These are phyloP conservation scores for Coelogynopora nodosa DNA, from an alignment of 2,888 invertebrate genomes.

Conservation along the genomic window DNA sequence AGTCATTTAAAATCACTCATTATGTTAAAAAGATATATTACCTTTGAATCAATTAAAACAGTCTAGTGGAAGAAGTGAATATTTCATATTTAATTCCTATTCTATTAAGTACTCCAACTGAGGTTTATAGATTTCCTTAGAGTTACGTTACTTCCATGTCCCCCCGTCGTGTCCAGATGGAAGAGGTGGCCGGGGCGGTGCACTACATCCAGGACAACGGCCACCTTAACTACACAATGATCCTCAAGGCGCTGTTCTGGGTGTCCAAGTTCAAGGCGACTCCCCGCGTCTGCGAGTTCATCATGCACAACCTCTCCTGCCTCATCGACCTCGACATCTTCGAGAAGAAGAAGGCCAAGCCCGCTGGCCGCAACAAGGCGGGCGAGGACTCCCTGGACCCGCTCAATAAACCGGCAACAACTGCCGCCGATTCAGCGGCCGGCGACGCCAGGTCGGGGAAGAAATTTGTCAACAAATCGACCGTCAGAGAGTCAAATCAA, in stretches of 20 bases:
- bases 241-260: slow-evolving; percentile 75
- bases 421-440: neutral
- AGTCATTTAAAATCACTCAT: too few species aligned
- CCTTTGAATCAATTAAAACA: too few species aligned
- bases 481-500: too few species aligned
- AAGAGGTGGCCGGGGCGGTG: slow-evolving; percentile 73
- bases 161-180: too few species aligned
- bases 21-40: too few species aligned
- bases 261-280: slow-evolving; percentile 81
- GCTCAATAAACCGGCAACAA: neutral
- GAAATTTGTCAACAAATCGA: too few species aligned
- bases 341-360: slow-evolving; percentile 48
- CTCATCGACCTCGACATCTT: slow-evolving; percentile 80
- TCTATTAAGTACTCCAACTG: too few species aligned
- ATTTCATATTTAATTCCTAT: too few species aligned
- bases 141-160: too few species aligned
- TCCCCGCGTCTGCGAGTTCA: slow-evolving; percentile 82
- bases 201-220: slow-evolving; percentile 91
- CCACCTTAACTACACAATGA: slow-evolving; percentile 82
- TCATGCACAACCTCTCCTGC: slow-evolving; percentile 83
- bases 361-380: neutral
- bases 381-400: neutral
- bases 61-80: too few species aligned
- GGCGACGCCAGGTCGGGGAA: too few species aligned
- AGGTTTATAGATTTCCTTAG: too few species aligned